Conservation (phyloP, 2,888 invertebrate species). For the Halocaridina rubra region DNA sequence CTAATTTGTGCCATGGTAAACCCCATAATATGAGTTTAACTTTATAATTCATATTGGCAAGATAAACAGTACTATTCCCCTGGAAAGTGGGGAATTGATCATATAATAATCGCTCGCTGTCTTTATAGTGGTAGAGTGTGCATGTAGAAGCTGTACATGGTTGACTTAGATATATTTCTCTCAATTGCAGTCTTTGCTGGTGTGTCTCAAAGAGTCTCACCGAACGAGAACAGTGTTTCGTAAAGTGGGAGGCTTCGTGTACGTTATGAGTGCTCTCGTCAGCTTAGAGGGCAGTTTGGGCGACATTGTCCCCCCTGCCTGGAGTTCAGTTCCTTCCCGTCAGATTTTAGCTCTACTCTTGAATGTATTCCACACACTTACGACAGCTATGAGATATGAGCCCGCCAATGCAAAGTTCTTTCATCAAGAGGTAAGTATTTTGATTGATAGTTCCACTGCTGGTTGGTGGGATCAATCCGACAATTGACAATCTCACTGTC, state of each 20-base stretch:
- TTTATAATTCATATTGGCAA: too few species aligned
- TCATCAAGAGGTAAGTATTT: slow-evolving; percentile 82
- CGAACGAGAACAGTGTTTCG: slow-evolving; percentile 95
- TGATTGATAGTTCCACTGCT: too few species aligned
- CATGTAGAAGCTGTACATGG: too few species aligned
- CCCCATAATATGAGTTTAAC: too few species aligned
- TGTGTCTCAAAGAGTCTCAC: slow-evolving; percentile 94
- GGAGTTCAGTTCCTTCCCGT: slow-evolving; percentile 67
- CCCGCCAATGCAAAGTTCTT: slow-evolving; percentile 99
- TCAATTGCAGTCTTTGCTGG: slow-evolving; percentile 79
- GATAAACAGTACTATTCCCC: too few species aligned
- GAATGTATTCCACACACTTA: slow-evolving; percentile 92
- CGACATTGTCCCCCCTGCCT: slow-evolving; percentile 70
- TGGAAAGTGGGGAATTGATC: too few species aligned
- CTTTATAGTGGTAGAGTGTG: too few species aligned
- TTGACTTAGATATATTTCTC: too few species aligned
- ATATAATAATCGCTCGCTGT: too few species aligned
- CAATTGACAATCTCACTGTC: too few species aligned
- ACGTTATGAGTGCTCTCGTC: slow-evolving; percentile 93
- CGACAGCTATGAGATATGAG: slow-evolving; percentile 98
- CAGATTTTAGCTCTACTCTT: slow-evolving; percentile 84
- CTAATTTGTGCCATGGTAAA: too few species aligned
- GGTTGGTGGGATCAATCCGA: too few species aligned
- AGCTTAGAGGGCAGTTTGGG: slow-evolving; percentile 87
- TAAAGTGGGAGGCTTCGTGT: slow-evolving; percentile 97